phyloP scores from a whole-genome alignment of 2,797 vertebrate species.

The Sternotherus odoratus region DNA sequence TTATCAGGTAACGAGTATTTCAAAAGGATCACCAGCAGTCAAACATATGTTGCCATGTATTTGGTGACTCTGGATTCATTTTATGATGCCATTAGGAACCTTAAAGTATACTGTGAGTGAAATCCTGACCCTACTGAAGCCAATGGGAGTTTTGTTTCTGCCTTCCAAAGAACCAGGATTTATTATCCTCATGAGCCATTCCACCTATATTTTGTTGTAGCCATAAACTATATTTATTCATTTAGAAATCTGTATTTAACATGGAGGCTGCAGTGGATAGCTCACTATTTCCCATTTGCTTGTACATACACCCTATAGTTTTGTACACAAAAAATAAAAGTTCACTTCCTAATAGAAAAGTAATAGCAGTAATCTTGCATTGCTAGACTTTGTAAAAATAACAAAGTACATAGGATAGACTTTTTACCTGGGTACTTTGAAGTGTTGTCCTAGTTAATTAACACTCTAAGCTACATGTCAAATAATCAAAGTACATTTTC shows the following conservation, averaged over 20 bases:
- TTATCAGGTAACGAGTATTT: background rate
- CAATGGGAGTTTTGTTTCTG: background rate
- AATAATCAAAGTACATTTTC: background rate
- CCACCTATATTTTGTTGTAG: background rate
- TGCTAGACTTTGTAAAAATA: background rate
- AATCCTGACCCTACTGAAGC: background rate
- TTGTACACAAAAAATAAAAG: background rate
- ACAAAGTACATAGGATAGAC: background rate
- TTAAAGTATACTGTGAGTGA: background rate
- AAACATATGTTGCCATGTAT: background rate
- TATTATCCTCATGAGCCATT: background rate
- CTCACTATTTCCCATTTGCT: background rate
- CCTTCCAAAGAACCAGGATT: background rate
- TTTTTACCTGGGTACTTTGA: too few relatives aligned
- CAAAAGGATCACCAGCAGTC: background rate
- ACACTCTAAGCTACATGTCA: fast-evolving
- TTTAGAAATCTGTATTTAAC: background rate
- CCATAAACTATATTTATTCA: background rate
- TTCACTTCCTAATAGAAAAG: background rate
- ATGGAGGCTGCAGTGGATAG: background rate
- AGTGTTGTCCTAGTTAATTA: background rate
- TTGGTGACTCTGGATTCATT: background rate
- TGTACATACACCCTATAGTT: background rate
- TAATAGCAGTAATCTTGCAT: background rate
- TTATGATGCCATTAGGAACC: background rate